phyloP scores from a whole-genome alignment of 2,888 invertebrate species.

The Acholoe squamosa region DNA sequence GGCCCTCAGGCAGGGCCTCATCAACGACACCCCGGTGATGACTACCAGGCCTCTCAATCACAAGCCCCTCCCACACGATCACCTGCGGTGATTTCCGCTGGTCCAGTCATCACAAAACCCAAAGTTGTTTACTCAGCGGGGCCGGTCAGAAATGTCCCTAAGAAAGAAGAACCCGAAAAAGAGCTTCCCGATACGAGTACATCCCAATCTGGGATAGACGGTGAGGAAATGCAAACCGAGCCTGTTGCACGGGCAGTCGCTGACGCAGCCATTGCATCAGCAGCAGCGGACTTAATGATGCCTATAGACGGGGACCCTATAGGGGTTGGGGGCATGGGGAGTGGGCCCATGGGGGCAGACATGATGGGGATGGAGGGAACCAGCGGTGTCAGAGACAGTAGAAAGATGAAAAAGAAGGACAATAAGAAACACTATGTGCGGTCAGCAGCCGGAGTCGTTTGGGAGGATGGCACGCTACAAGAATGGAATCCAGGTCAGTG shows the following conservation, averaged over 20 bases:
- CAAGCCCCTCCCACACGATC: conserved; percentile 17
- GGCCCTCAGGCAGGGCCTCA: not conserved
- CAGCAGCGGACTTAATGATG: not conserved
- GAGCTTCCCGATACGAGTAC: not conserved
- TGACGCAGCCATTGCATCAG: not conserved
- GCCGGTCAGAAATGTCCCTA: conserved; percentile 75
- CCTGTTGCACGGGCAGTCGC: not conserved
- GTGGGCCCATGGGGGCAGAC: not conserved
- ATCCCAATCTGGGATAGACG: not conserved
- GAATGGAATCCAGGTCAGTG: conserved; percentile 95
- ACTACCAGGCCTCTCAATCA: not conserved
- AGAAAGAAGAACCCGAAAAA: conserved; percentile 39
- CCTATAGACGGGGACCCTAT: not conserved
- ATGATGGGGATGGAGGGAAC: not conserved
- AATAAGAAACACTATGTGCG: conserved; percentile 91
- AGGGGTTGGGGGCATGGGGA: not conserved
- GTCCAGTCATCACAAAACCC: conserved; percentile 72
- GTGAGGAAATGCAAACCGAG: conserved; percentile 59
- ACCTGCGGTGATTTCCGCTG: conserved; percentile 46
- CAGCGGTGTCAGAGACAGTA: not conserved
- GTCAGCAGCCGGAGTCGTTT: conserved; percentile 95
- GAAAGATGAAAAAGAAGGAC: conserved; percentile 84
- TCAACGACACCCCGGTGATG: not conserved
- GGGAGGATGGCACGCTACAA: conserved; percentile 96
- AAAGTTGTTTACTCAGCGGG: conserved; percentile 80